These are phyloP conservation scores for Nyctibius grandis DNA, from an alignment of 2,797 vertebrate species.

Conservation along the genomic window DNA sequence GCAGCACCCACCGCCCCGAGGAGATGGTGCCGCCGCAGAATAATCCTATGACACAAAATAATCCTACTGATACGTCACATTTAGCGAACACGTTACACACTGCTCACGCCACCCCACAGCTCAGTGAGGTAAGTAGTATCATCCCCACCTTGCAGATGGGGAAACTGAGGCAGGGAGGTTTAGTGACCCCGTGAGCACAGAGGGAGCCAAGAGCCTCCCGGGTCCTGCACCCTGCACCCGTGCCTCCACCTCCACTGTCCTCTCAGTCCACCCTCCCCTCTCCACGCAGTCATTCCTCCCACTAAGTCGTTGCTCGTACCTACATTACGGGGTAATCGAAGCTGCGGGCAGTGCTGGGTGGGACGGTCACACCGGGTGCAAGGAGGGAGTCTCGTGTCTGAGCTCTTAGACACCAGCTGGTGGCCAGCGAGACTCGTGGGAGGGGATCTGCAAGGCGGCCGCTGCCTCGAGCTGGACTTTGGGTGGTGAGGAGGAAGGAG, in stretches of 20 bases:
- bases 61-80: background rate
- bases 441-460: background rate
- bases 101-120: background rate
- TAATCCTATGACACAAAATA: background rate
- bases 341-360: background rate
- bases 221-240: background rate
- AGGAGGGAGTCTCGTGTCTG: background rate
- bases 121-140: background rate
- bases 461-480: background rate
- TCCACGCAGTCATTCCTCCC: rapidly evolving
- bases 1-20: background rate
- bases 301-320: background rate
- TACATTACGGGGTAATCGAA: background rate
- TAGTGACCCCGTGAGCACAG: background rate
- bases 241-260: background rate
- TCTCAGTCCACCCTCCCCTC: background rate
- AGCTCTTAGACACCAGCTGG: background rate
- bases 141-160: background rate
- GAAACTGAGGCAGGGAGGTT: conserved; percentile 1
- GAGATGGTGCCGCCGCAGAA: background rate
- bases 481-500: background rate
- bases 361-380: background rate
- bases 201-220: background rate
- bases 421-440: background rate
- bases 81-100: background rate